Evolutionary conservation across 2,113 vertebrate genomes (phyloP), one percentile per base, ranked within the genome.

Genomic region (Vidua macroura): DNA sequence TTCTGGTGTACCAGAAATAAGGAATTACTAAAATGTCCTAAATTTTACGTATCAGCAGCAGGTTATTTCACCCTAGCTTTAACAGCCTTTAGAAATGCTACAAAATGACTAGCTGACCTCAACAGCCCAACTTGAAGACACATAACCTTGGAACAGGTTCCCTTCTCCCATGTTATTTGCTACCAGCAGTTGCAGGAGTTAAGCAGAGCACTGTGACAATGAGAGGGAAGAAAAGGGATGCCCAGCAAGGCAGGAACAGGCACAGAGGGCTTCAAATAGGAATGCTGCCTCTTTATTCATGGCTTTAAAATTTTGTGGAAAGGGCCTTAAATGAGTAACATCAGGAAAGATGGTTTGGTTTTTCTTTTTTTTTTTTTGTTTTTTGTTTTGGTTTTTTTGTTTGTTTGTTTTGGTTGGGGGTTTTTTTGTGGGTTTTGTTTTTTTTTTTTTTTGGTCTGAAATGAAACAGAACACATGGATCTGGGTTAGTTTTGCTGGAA

Each of bases 271-370:
- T 48, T 39, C 46, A 77, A 73, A 37, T 15, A 77, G 49, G 35
- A 77, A 58, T 0, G 0, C 22, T 21, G 52, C 12, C 48, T 33
- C 60, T 77, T 73, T 51, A 59, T 41, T 43, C 33, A 13, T 30
- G 37, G 28, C 46, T 88, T 18, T 10, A 8, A 75, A 43, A 59
- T 43, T 76, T 56, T 41, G n/a, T 14, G 15, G 55, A 68, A 83
- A 93, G 28, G 15, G 12, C 49, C 78, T 83, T 76, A 79, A 82
- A 52, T 13, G 18, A 95, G 7, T 28, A 96, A 88, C n/a, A 35
- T 11, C 37, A 58, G 33, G 55, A 58, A 78, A 41, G 18, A n/a
- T 3, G 4, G 12, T 8, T 73, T 46, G 25, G 35, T 35, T 35
- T 35, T 35, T 35, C 8, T 35, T 35, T 35, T 11, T 23, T 41